Percentiles rank a stretch among this genome's conserved stretches.
phyloP scores from a whole-genome alignment of 2,888 invertebrate species.

The Palloptera scutellata region DNA sequence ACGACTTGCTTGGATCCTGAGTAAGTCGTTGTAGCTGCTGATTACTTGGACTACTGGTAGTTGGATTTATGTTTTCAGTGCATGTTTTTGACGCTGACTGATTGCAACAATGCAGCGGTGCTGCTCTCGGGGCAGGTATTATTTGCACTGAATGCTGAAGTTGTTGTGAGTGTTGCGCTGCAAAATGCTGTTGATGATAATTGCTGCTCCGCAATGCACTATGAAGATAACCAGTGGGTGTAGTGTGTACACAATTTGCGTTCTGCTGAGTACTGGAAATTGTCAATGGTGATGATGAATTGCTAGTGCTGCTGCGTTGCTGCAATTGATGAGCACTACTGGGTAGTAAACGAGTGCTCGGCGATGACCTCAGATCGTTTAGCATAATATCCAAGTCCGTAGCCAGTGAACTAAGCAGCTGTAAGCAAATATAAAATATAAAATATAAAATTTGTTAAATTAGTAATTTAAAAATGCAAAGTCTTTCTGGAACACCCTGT shows the following conservation, averaged over 20 bases:
- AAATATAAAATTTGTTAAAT: too few relatives aligned
- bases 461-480: too few relatives aligned
- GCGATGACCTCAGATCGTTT: slow-evolving; percentile 79
- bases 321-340: slow-evolving; percentile 37
- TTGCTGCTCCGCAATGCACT: slow-evolving; percentile 43
- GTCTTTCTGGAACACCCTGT: too few relatives aligned
- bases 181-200: slow-evolving; percentile 40
- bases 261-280: slow-evolving; percentile 31
- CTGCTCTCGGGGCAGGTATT: slow-evolving; percentile 27
- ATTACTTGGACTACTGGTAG: slow-evolving; percentile 40
- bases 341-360: slow-evolving; percentile 54
- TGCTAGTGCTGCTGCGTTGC: slow-evolving; percentile 33
- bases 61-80: slow-evolving; percentile 33
- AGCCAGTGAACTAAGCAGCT: slow-evolving; percentile 83
- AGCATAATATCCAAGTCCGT: slow-evolving; percentile 87
- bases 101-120: slow-evolving; percentile 29
- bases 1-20: slow-evolving; percentile 40
- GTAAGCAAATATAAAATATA: slow-evolving; percentile 56
- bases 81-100: slow-evolving; percentile 36
- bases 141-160: slow-evolving; percentile 16
- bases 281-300: slow-evolving; percentile 36
- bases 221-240: slow-evolving; percentile 41
- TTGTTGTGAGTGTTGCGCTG: slow-evolving; percentile 4
- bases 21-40: slow-evolving; percentile 44
- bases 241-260: slow-evolving; percentile 39